Evolutionary conservation across 2,888 invertebrate genomes (phyloP), one percentile per base, ranked within the genome.

Genomic region (Mythimna ferrago): DNA sequence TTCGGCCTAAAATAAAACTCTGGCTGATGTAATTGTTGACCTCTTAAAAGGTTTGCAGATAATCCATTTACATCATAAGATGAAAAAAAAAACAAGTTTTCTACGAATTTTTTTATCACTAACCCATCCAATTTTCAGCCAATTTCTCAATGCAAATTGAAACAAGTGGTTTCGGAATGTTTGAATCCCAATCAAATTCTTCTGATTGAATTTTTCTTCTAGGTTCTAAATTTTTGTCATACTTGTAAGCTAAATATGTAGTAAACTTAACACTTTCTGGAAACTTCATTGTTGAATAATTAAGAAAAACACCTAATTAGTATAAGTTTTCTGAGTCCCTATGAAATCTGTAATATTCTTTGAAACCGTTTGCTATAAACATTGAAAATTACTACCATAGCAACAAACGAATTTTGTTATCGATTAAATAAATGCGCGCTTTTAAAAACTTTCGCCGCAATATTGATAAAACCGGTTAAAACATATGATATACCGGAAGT

Each of bases 161-260:
- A 14, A 93, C 91, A 56, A 97, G 92, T 7, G 95, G 83, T 78
- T 96, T 96, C 48, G 96, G 95, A 70, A 95, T 93, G 62, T 95
- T 92, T 11, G 80, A 78, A 87, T 97, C 95, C 97, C 97, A 97
- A 41, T 93, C 89, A 81, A 97, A 96, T 76, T 95, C 85, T 91
- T 97, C 97, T 0, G 97, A 87, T 79, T 94, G 91, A 32, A 97
- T 80, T 88, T 92, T 94, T 81, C 97, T 89, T 56, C 86, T 73
- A 6, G 88, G 83, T 90, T 97, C 97, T 41, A 91, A 90, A 83
- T 79, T 90, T 78, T 74, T 88, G 58, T 67, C 89, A 86, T 93
- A 93, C 72, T 93, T 92, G 84, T 97, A 97, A 6, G 94, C 93
- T 68, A 92, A 88, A 73, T 92, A 92, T 0, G 96, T 95, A 75